Base-by-base conservation (phyloP, 2,888 invertebrate species). In the Flexamia atlantica region DNA sequence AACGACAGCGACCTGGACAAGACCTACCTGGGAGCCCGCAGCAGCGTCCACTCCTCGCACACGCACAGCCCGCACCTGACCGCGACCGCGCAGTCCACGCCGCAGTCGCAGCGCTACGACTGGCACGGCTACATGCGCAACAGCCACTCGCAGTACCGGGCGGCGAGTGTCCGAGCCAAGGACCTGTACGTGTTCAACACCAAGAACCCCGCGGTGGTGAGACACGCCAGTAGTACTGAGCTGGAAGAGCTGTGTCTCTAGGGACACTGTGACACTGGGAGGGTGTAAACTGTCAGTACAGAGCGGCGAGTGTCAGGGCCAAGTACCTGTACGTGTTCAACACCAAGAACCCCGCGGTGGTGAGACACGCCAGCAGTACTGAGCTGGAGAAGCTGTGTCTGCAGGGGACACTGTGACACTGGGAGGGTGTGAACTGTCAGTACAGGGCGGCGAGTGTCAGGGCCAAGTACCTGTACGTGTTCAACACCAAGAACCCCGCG, bases 21-120 rank as follows among this genome's bases (percentile, higher is more conserved):
- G 79, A 85, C 86, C 0, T 88, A 1, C 91, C 91, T 0, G 88
- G 88, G 64, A 89, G 88, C 64, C 1, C 5, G 84, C 88, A 9
- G 88, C 88, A 9, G 86, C 87, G 10, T 84, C 87, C 25, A 88
- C 32, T 76, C 84, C 0, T 82, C 84, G 0, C 82, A 79, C 79
- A 72, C 25, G 28, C 68, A 80, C 25, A 74, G 81, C n/a, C 72
- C 72, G 7, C 83, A 80, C 68, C 40, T 40, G n/a, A 50, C 50
- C n/a, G 5, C 60, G 23, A 32, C 40, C 3, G 70, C 40, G 40
- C 70, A 70, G 70, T 20, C 28, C 20, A 64, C 64, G 25, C 64
- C 42, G 25, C 32, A 28, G 53, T 57, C 36, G 20, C 72, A 57
- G 36, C 7, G 74, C 20, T 83, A 64, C 53, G 79, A 68, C 14